Conservation (phyloP, 2,888 invertebrate genomes). For the Linnaemya vulpina region DNA sequence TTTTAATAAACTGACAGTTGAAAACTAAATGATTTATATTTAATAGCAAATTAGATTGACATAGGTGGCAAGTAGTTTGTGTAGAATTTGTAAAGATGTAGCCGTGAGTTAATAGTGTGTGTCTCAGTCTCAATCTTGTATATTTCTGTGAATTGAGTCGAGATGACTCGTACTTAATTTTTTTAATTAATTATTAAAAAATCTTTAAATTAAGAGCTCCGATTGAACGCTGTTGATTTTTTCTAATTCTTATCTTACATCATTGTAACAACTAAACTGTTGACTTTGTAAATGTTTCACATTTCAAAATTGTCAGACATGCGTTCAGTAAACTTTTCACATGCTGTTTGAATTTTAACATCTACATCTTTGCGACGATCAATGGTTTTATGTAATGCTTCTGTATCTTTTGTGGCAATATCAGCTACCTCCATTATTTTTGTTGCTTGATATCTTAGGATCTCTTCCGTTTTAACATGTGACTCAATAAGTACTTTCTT, state of each 20-base stretch:
- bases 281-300: conserved; percentile 76
- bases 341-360: conserved; percentile 78
- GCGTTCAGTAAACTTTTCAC: conserved; percentile 79
- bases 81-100: no score
- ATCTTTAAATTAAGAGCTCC: conserved; percentile 75
- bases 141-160: no score
- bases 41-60: no score
- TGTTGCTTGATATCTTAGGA: conserved; percentile 86
- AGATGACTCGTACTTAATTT: no score
- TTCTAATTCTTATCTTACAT: conserved; percentile 78
- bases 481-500: conserved; percentile 87
- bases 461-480: conserved; percentile 86
- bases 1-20: no score
- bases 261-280: conserved; percentile 76
- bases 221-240: conserved; percentile 76
- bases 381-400: conserved; percentile 85
- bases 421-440: conserved; percentile 87
- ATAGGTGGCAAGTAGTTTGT: no score
- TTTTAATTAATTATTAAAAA: no score
- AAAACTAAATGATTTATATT: no score
- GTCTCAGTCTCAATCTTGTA: no score
- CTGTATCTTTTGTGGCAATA: conserved; percentile 85
- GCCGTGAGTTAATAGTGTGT: no score
- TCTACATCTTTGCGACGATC: conserved; percentile 81
- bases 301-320: conserved; percentile 78